phyloP scores from a whole-genome alignment of 2,888 invertebrate species.

The Synergus japonicus region DNA sequence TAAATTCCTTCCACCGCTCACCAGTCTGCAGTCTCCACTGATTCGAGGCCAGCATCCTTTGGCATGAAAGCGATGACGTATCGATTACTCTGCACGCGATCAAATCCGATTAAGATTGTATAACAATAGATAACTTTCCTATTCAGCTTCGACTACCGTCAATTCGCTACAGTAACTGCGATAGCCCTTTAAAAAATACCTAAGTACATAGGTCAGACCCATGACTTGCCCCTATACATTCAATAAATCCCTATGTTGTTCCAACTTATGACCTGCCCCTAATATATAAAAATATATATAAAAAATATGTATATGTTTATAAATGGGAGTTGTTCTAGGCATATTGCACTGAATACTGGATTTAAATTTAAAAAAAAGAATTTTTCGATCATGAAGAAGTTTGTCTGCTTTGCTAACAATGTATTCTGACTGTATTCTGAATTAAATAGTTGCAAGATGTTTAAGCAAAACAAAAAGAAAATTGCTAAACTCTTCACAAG shows the following conservation, averaged over 20 bases:
- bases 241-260: no score
- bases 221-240: no score
- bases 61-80: conserved; percentile 48
- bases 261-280: no score
- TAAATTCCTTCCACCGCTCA: conserved; percentile 42
- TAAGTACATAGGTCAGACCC: no score
- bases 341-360: no score
- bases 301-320: no score
- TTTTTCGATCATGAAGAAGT: no score
- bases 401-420: neutral
- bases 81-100: conserved; percentile 52
- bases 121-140: conserved; percentile 44
- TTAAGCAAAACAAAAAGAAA: neutral
- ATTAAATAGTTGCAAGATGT: neutral
- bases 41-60: conserved; percentile 49
- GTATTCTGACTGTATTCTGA: neutral
- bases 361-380: no score
- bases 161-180: neutral
- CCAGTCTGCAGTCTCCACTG: conserved; percentile 28
- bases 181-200: no score
- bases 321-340: no score
- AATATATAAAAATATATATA: no score
- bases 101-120: conserved; percentile 52
- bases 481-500: neutral
- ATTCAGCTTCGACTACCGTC: neutral